These are phyloP conservation scores for Peromyscus attwateri DNA, from an alignment of 2,797 vertebrate genomes.

Conservation along the genomic window DNA sequence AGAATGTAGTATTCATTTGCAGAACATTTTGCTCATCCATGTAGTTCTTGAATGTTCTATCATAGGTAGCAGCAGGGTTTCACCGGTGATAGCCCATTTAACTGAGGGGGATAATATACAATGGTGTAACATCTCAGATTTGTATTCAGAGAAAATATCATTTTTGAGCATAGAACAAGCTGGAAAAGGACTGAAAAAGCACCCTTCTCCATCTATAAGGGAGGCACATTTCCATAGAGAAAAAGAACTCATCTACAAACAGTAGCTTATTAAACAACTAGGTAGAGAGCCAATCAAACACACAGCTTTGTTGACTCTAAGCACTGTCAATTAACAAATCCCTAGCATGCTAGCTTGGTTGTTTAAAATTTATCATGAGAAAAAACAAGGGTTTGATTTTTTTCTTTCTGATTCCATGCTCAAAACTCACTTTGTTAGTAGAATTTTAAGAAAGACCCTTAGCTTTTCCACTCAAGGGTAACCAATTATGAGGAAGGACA, in stretches of 20 bases:
- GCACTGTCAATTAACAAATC: background rate
- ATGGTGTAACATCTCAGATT: background rate
- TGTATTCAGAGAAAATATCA: background rate
- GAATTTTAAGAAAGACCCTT: background rate
- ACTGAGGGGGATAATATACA: background rate
- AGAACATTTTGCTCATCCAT: background rate
- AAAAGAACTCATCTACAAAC: background rate
- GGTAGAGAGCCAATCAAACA: background rate
- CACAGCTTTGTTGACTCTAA: conserved; percentile 24
- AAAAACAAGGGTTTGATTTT: background rate
- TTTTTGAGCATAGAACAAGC: background rate
- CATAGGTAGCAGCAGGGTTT: background rate
- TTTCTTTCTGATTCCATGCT: background rate
- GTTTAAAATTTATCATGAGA: background rate
- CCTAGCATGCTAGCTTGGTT: background rate
- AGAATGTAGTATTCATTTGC: conserved; percentile 19
- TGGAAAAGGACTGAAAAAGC: background rate
- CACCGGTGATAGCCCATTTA: background rate
- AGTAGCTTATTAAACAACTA: background rate
- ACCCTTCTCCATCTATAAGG: background rate
- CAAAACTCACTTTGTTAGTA: background rate
- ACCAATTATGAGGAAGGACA: background rate
- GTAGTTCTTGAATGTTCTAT: conserved; percentile 14
- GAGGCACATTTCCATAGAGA: background rate
- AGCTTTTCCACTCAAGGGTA: background rate